Percentiles rank a stretch among this genome's conserved stretches.
These are phyloP conservation scores for Solenopsis invicta DNA, from an alignment of 1,140 invertebrate species.

Conservation along the genomic window DNA sequence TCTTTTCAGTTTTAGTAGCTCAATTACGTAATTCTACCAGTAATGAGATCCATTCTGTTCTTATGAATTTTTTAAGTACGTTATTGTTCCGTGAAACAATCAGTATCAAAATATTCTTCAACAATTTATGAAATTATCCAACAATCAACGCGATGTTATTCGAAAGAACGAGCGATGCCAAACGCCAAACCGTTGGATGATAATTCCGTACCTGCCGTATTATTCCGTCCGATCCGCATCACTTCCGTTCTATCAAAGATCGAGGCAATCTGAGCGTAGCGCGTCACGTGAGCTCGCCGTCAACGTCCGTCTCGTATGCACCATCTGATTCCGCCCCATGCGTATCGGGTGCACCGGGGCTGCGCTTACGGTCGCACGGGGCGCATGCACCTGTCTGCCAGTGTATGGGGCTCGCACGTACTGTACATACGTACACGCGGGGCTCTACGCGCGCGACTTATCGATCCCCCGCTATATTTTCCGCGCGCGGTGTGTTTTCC, in stretches of 20 bases:
- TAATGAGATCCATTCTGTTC: no score
- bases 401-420: conserved; percentile 48
- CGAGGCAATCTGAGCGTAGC: background rate
- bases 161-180: background rate
- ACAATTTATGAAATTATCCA: background rate
- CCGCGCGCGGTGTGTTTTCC: conserved; percentile 6
- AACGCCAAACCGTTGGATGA: background rate
- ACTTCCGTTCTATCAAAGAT: background rate
- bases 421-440: background rate
- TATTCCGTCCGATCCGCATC: background rate
- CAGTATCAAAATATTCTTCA: background rate
- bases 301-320: background rate
- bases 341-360: conserved; percentile 2
- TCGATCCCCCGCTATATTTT: conserved; percentile 61
- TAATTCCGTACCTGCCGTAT: background rate
- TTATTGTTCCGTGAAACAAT: no score
- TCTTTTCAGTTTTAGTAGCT: no score
- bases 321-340: conserved; percentile 7
- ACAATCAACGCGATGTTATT: no score
- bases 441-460: conserved; percentile 33
- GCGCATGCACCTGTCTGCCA: conserved; percentile 48
- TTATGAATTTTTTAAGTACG: no score
- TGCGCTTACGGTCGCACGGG: conserved; percentile 11
- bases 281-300: background rate
- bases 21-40: no score